These are phyloP conservation scores for Ormyrus labotus DNA, from an alignment of 2,888 invertebrate species.

Conservation along the genomic window DNA sequence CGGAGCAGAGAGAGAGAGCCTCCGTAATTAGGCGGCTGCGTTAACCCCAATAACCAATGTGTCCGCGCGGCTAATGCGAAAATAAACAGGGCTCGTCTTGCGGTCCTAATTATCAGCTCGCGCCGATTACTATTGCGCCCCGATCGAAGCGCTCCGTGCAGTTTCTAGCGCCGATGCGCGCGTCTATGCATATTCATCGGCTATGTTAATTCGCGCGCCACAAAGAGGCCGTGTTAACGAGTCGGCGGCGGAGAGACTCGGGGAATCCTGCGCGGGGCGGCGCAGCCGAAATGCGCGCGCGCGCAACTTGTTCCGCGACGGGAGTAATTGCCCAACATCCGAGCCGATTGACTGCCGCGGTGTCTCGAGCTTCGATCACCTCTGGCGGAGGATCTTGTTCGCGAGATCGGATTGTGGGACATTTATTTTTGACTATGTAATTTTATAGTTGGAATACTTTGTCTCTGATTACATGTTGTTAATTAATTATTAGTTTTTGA, in stretches of 20 bases:
- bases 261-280: no score
- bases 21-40: conserved; percentile 47
- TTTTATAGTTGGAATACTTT: no score
- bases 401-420: no score
- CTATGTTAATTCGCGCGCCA: conserved; percentile 28
- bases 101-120: conserved; percentile 41
- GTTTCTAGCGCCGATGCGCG: conserved; percentile 6
- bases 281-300: no score
- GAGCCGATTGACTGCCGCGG: no score
- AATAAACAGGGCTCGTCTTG: conserved; percentile 50
- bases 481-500: no score
- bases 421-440: no score
- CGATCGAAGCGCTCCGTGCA: conserved; percentile 26
- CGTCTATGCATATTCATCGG: conserved; percentile 43
- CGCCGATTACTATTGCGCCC: conserved; percentile 37
- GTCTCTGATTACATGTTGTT: no score
- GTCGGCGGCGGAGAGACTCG: neutral
- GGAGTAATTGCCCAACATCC: no score
- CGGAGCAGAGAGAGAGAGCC: neutral
- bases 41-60: conserved; percentile 26
- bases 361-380: no score
- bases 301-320: no score
- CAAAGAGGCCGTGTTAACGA: neutral
- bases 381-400: no score
- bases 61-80: conserved; percentile 41